A percentile compares a stretch with the other conserved stretches of the same genome.
Evolutionary conservation across 2,797 vertebrate species (phyloP).

Genomic region (Dicrostonyx torquatus): DNA sequence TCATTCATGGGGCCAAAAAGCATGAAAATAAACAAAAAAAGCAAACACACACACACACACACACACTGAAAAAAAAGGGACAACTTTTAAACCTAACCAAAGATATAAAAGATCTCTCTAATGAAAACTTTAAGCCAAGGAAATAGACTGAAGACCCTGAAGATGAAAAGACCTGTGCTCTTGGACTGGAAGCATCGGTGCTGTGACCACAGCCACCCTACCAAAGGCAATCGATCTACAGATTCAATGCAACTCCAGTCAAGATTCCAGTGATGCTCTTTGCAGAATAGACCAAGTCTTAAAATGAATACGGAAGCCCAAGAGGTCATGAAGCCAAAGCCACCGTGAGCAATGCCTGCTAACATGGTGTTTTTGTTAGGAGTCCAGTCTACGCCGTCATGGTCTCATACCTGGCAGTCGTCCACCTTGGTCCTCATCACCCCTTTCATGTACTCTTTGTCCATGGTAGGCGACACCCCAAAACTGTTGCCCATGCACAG

Average conservation of each 20-base stretch:
- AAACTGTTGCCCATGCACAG: conserved; percentile 99
- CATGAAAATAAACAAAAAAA: background rate
- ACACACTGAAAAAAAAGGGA: background rate
- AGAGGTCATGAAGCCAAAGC: background rate
- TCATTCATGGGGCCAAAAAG: background rate
- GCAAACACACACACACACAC: background rate
- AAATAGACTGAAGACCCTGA: background rate
- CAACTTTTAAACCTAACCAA: background rate
- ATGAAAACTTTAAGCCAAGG: background rate
- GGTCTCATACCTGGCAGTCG: conserved; percentile 95
- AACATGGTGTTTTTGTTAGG: background rate
- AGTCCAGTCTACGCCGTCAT: background rate
- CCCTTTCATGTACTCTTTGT: conserved; percentile 99
- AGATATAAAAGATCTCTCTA: background rate
- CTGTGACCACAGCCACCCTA: background rate
- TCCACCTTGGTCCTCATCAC: conserved; percentile 99
- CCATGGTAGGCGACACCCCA: conserved; percentile 98
- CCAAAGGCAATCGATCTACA: background rate
- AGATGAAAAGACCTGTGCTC: background rate
- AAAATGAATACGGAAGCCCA: background rate
- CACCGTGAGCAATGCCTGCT: background rate
- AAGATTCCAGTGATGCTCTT: background rate
- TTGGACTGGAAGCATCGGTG: background rate
- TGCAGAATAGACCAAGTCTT: background rate
- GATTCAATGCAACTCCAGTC: background rate